phyloP scores from a whole-genome alignment of 1,140 invertebrate genomes.

The Drosophila athabasca region DNA sequence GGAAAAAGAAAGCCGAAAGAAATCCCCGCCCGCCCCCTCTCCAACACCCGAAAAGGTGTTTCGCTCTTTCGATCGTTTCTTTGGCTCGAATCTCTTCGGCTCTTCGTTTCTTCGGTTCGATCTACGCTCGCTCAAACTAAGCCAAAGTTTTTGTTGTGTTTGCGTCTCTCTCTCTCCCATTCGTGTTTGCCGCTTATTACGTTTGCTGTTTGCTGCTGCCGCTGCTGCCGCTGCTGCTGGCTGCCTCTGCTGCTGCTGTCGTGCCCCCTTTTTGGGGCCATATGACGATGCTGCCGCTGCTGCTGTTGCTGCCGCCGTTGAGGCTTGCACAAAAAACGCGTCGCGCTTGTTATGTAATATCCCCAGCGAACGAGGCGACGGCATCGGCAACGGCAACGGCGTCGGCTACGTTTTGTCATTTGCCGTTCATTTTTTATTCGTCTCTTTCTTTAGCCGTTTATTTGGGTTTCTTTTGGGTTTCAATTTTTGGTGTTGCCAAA shows the following conservation, averaged over 20 bases:
- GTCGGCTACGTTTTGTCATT: constrained; percentile 67
- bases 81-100: background rate
- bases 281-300: constrained; percentile 55
- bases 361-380: constrained; percentile 45
- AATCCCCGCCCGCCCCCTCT: background rate
- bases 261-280: constrained; percentile 78
- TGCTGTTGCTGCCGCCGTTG: constrained; percentile 25
- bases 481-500: constrained; percentile 63
- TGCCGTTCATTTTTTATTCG: constrained; percentile 38
- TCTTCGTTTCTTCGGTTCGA: constrained; percentile 1
- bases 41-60: too few relatives aligned
- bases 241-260: constrained; percentile 52
- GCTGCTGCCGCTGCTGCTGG: constrained; percentile 43
- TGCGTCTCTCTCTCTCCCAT: constrained; percentile 15
- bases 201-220: constrained; percentile 52
- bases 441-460: constrained; percentile 26
- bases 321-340: constrained; percentile 71
- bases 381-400: constrained; percentile 14
- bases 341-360: constrained; percentile 74
- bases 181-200: constrained; percentile 65
- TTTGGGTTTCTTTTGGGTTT: constrained; percentile 43
- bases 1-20: constrained; percentile 49
- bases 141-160: constrained; percentile 45
- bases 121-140: constrained; percentile 42
- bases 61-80: too few relatives aligned